A percentile compares a stretch with the other conserved stretches of the same genome.
Evolutionary conservation across 1,140 invertebrate genomes (phyloP).

Genomic region (Drosophila bifasciata): DNA sequence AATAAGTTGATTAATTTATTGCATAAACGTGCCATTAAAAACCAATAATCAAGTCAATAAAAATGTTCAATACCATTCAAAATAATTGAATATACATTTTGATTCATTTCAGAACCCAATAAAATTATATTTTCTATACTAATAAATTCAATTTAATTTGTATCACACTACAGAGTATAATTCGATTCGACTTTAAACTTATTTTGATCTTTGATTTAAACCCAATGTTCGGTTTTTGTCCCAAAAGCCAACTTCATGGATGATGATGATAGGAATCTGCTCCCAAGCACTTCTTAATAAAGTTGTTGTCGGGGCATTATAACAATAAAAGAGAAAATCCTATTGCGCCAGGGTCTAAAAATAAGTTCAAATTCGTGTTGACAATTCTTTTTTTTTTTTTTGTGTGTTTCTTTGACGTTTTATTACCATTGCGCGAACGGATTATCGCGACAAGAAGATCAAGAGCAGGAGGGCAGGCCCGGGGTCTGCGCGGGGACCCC

Average conservation of each 20-base stretch:
- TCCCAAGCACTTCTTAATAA: constrained; percentile 60
- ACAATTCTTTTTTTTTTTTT: constrained; percentile 57
- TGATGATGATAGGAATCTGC: constrained; percentile 55
- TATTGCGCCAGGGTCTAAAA: constrained; percentile 73
- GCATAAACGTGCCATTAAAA: no score
- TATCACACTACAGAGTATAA: constrained; percentile 20
- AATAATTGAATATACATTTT: no score
- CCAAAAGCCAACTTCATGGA: constrained; percentile 31
- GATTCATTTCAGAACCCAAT: neutral
- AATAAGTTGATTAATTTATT: no score
- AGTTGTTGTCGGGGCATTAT: constrained; percentile 61
- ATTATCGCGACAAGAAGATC: constrained; percentile 82
- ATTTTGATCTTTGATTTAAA: constrained; percentile 28
- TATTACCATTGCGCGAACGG: constrained; percentile 72
- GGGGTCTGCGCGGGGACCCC: constrained; percentile 1
- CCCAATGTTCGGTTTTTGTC: constrained; percentile 15
- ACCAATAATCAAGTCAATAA: no score
- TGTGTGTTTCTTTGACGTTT: constrained; percentile 48
- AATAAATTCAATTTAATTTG: neutral
- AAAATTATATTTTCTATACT: neutral
- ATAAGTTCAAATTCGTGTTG: constrained; percentile 80
- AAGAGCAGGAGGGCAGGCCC: constrained; percentile 46
- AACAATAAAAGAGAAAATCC: constrained; percentile 59
- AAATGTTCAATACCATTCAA: neutral
- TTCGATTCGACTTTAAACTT: neutral